phyloP scores from a whole-genome alignment of 2,797 vertebrate genomes.

The Cynopterus sphinx region DNA sequence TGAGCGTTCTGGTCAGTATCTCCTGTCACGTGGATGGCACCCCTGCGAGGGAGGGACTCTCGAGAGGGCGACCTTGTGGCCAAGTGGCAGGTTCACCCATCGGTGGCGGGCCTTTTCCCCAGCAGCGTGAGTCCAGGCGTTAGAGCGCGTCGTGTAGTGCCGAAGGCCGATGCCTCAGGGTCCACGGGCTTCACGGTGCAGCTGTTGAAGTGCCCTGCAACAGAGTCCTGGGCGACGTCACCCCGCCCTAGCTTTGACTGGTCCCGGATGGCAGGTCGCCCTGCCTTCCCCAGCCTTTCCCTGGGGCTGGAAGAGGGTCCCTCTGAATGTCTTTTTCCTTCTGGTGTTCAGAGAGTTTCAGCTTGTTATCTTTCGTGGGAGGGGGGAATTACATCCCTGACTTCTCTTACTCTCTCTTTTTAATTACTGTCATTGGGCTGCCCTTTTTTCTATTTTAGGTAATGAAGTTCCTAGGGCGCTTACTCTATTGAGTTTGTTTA shows the following conservation, averaged over 20 bases:
- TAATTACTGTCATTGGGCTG: constrained; percentile 14
- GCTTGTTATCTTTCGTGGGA: neutral
- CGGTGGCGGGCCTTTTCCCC: neutral
- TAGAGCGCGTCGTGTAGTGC: neutral
- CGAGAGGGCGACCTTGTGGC: neutral
- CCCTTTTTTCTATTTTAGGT: constrained; percentile 13
- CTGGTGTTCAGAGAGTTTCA: neutral
- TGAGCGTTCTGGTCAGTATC: neutral
- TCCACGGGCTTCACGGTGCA: neutral
- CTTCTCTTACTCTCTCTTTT: neutral
- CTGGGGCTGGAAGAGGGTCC: neutral
- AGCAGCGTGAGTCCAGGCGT: neutral
- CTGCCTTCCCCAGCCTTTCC: neutral
- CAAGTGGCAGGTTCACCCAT: neutral
- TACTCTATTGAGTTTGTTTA: neutral
- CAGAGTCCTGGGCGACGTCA: neutral
- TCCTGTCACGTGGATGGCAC: neutral
- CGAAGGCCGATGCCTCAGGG: neutral
- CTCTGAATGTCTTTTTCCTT: neutral
- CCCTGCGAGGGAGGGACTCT: neutral
- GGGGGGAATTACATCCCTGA: neutral
- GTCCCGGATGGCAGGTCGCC: no score
- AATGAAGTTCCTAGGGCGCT: neutral
- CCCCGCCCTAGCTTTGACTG: neutral
- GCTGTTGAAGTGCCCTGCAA: neutral